phyloP scores from a whole-genome alignment of 2,797 vertebrate species.

The Gymnopithys bicolor region DNA sequence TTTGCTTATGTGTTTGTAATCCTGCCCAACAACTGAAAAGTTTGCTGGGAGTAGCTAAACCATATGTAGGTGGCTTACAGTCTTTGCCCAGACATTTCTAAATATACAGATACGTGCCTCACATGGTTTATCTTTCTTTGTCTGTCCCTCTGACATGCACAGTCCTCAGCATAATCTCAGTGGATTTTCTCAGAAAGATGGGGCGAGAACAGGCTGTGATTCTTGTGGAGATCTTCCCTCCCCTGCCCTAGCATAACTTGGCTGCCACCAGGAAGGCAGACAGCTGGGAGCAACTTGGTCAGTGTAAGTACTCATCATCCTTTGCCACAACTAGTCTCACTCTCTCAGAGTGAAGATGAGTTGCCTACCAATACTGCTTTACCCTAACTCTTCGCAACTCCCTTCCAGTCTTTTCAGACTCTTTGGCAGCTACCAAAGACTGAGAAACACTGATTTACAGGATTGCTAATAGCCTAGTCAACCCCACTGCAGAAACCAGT shows the following conservation, averaged over 20 bases:
- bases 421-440: not conserved
- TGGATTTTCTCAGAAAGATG: not conserved
- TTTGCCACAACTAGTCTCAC: not conserved
- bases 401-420: not conserved
- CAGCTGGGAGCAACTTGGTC: not conserved
- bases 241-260: not conserved
- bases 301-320: not conserved
- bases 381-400: not conserved
- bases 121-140: not conserved
- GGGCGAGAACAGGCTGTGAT: not conserved
- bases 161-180: not conserved
- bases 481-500: not conserved
- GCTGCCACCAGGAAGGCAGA: not conserved
- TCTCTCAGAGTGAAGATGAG: not conserved
- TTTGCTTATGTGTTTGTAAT: slow-evolving; percentile 16
- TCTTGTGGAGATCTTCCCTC: not conserved
- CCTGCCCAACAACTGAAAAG: not conserved
- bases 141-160: not conserved
- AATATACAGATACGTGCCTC: not conserved
- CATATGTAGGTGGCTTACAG: not conserved
- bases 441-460: not conserved
- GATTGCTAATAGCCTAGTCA: not conserved
- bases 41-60: not conserved
- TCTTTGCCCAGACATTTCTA: not conserved
- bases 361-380: not conserved